Conservation (phyloP, 2,888 invertebrate genomes). For the Polydrusus cervinus region DNA sequence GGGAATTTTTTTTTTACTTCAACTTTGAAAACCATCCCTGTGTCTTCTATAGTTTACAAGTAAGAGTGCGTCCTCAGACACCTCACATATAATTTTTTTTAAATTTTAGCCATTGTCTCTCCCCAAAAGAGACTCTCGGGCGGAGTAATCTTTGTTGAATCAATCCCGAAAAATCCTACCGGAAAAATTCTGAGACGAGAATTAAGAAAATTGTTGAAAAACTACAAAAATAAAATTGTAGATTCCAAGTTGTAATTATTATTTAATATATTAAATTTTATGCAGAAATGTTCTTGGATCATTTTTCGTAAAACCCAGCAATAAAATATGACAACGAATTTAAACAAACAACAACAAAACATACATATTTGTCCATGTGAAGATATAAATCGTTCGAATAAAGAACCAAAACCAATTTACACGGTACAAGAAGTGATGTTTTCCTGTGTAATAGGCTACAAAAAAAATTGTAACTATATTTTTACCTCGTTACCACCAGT, state of each 20-base stretch:
- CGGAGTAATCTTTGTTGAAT: constrained; percentile 73
- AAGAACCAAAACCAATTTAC: neutral
- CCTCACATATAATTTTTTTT: no score
- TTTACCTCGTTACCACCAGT: constrained; percentile 9
- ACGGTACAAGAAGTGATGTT: neutral
- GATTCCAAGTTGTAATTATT: constrained; percentile 14
- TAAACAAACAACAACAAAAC: no score
- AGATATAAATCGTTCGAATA: neutral
- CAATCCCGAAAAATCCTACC: constrained; percentile 75
- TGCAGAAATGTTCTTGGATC: no score
- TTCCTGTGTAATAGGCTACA: neutral
- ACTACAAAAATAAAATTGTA: neutral
- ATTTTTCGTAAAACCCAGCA: no score
- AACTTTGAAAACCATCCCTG: no score
- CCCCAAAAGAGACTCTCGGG: constrained; percentile 82
- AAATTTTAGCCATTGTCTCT: constrained; percentile 75
- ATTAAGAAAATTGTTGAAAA: constrained; percentile 58
- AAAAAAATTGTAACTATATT: constrained; percentile 16
- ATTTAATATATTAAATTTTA: neutral
- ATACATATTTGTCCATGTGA: neutral
- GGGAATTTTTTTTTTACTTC: no score
- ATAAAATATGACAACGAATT: no score
- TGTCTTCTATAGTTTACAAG: no score
- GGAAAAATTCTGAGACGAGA: constrained; percentile 77
- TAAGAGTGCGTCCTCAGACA: no score